These are phyloP conservation scores for Terrapene triunguis DNA, from an alignment of 2,113 vertebrate species.

Conservation along the genomic window DNA sequence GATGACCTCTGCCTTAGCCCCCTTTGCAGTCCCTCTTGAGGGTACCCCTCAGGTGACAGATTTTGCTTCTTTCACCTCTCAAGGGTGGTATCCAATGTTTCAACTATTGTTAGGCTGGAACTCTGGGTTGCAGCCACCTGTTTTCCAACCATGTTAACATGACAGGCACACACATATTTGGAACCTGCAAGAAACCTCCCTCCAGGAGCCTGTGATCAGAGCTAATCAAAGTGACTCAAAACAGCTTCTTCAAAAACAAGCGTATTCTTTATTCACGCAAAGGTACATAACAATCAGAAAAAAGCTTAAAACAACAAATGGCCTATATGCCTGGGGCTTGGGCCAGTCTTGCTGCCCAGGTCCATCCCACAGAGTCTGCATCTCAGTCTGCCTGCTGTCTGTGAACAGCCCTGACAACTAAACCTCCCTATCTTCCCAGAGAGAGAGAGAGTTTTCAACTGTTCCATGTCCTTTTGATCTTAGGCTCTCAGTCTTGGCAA, in stretches of 20 bases:
- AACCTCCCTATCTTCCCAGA: too few species aligned
- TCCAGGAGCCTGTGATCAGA: neutral
- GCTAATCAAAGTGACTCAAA: neutral
- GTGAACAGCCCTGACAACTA: neutral
- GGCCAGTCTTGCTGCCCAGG: neutral
- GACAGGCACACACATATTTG: neutral
- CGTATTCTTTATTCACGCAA: neutral
- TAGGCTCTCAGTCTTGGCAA: neutral
- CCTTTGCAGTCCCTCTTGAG: too few species aligned
- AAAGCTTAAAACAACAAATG: neutral
- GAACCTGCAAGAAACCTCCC: neutral
- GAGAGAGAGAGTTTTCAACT: neutral
- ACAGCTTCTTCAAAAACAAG: neutral
- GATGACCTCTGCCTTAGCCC: too few species aligned
- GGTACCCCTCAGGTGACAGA: too few species aligned
- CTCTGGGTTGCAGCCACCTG: neutral
- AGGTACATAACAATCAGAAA: neutral
- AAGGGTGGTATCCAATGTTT: too few species aligned
- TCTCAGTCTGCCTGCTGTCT: neutral
- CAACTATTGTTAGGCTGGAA: neutral
- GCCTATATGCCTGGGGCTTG: neutral
- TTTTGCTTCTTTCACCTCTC: too few species aligned
- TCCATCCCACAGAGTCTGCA: neutral
- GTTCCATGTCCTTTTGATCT: neutral
- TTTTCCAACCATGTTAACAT: neutral